Evolutionary conservation across 2,888 invertebrate genomes (phyloP).

Genomic region (Drosophila emarginata): DNA sequence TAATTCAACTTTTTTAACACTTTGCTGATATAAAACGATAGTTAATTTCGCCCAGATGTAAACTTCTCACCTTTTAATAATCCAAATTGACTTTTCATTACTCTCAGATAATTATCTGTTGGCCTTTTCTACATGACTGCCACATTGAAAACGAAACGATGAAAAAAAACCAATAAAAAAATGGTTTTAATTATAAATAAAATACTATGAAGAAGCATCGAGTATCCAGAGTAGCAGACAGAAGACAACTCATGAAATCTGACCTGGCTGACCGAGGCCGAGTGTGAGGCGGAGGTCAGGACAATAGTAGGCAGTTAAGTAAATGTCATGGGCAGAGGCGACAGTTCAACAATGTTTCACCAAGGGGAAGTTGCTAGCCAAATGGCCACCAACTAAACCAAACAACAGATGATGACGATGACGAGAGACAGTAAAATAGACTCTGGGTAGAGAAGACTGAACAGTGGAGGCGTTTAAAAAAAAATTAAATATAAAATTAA

Average conservation of each 20-base stretch:
- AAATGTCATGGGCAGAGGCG: conserved; percentile 45
- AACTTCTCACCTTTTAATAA: not conserved
- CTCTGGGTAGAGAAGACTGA: conserved; percentile 8
- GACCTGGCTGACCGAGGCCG: conserved; percentile 15
- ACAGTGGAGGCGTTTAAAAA: not conserved
- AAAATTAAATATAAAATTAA: not conserved
- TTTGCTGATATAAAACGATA: not conserved
- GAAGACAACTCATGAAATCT: conserved; percentile 16
- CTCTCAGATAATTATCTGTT: not conserved
- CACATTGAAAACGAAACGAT: not conserved
- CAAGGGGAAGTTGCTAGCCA: conserved; percentile 26
- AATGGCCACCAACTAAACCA: conserved; percentile 46
- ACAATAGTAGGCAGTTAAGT: conserved; percentile 43
- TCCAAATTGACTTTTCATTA: not conserved
- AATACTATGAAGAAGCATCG: conserved; percentile 43
- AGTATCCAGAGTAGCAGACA: not conserved
- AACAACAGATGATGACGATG: conserved; percentile 40
- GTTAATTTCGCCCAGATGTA: not conserved
- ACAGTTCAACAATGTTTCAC: conserved; percentile 3
- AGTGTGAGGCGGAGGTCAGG: conserved; percentile 16
- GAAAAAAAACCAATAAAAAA: conserved; percentile 20
- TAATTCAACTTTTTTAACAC: too few relatives aligned
- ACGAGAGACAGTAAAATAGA: conserved; percentile 26
- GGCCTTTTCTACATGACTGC: not conserved
- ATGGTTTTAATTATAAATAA: conserved; percentile 43